phyloP scores from a whole-genome alignment of 2,113 vertebrate species.

The Chaetodon trifascialis region DNA sequence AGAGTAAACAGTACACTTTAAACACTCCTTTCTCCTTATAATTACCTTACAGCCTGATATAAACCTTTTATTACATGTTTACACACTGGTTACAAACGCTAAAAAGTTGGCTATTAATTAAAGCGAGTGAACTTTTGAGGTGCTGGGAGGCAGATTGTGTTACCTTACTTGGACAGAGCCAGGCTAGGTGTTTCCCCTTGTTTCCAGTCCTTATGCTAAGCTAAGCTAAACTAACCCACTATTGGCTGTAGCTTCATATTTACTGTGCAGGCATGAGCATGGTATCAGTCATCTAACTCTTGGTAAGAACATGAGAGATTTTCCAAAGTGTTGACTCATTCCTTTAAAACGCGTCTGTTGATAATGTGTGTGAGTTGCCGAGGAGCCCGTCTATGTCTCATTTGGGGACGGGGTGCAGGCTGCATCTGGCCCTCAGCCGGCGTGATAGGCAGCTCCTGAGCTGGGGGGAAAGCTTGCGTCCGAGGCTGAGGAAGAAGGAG shows the following conservation, averaged over 20 bases:
- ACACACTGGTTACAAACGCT: background rate
- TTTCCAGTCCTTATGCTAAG: background rate
- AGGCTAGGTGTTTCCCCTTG: background rate
- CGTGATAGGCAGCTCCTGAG: background rate
- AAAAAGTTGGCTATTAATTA: background rate
- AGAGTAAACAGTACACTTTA: too few species aligned
- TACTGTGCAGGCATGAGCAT: background rate
- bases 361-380: background rate
- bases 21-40: background rate
- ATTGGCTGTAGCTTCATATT: background rate
- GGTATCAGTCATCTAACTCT: background rate
- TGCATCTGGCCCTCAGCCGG: background rate
- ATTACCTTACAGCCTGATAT: background rate
- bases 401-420: background rate
- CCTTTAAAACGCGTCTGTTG: background rate
- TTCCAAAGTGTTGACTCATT: background rate
- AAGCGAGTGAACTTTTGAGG: too few species aligned
- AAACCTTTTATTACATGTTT: background rate
- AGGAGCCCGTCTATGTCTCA: background rate
- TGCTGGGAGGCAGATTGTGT: background rate
- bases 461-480: background rate
- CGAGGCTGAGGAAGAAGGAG: background rate
- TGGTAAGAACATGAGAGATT: background rate
- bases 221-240: background rate
- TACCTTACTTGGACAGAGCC: background rate